Evolutionary conservation across 2,888 invertebrate species (phyloP), one percentile per base, ranked within the genome.

Genomic region (Heliconius charithonia): DNA sequence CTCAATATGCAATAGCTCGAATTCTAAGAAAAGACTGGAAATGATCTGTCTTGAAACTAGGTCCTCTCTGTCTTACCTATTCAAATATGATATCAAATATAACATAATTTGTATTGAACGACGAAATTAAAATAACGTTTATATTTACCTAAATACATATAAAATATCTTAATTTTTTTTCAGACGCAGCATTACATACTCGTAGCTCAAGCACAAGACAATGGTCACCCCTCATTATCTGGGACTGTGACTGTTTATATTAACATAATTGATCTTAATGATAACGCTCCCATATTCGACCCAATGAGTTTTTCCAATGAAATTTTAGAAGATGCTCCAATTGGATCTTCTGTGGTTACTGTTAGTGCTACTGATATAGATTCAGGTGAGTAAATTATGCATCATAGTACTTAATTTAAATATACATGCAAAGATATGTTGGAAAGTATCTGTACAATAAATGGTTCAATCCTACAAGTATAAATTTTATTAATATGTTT

Each of bases 161-260:
- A 41, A n/a, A 3, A 41, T 69, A 37, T 69, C 6, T 67, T 41
- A 13, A 4, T n/a, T 6, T 25, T 76, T 86, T 91, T 83, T 22
- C 96, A 99, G 99, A 97, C 98, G 73, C 98, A 98, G 90, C 98
- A 99, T 90, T 99, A 99, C 95, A 98, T 99, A 85, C 95, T 99
- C 87, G 98, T 98, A 80, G 98, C 99, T 0, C 98, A 98, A 90
- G 99, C 98, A 3, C 97, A 97, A 87, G 99, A 99, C 93, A 97
- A 96, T 81, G 99, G 99, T 0, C 96, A 96, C 84, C 98, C 98
- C 12, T 96, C 97, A 76, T 95, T 98, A 75, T 98, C 98, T 62
- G 98, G 98, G 83, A 98, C 98, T 9, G 97, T 98, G 80, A 98
- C 98, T 0, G 98, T 99, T 77, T 99, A 98, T 94, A 98, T 99